Percentiles rank a stretch among this genome's conserved stretches.
These are phyloP conservation scores for Muscicapa adusta DNA, from an alignment of 2,113 vertebrate species.

Conservation along the genomic window DNA sequence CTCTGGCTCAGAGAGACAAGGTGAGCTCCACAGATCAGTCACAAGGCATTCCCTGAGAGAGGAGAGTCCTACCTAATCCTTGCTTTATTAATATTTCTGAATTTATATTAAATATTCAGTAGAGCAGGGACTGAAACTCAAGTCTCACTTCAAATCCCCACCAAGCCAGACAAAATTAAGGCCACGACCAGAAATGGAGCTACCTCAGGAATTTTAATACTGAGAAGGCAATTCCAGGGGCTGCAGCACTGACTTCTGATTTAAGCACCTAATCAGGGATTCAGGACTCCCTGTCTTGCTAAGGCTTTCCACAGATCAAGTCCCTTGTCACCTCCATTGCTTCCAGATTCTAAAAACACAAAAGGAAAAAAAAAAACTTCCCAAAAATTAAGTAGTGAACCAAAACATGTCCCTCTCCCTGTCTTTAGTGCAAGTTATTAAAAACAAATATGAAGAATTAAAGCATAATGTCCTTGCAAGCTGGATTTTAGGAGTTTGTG, in stretches of 20 bases:
- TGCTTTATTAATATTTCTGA: constrained; percentile 42
- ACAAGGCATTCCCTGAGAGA: background rate
- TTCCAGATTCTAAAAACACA: background rate
- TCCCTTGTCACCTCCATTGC: background rate
- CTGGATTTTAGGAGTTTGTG: background rate
- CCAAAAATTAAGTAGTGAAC: background rate
- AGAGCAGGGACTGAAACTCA: background rate
- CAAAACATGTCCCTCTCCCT: background rate
- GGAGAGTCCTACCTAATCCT: background rate
- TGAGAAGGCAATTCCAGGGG: background rate
- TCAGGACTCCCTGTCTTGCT: background rate
- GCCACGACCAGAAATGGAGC: background rate
- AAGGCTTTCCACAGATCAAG: background rate
- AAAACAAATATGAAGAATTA: background rate
- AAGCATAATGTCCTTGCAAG: background rate
- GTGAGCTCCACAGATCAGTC: background rate
- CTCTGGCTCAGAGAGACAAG: background rate
- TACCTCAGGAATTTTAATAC: background rate
- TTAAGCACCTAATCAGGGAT: background rate
- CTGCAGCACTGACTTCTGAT: background rate
- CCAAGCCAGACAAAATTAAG: background rate
- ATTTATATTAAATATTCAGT: background rate
- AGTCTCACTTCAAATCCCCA: background rate
- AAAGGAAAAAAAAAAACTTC: background rate
- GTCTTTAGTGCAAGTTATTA: background rate